phyloP scores from a whole-genome alignment of 2,797 vertebrate genomes.

The Trachops cirrhosus region DNA sequence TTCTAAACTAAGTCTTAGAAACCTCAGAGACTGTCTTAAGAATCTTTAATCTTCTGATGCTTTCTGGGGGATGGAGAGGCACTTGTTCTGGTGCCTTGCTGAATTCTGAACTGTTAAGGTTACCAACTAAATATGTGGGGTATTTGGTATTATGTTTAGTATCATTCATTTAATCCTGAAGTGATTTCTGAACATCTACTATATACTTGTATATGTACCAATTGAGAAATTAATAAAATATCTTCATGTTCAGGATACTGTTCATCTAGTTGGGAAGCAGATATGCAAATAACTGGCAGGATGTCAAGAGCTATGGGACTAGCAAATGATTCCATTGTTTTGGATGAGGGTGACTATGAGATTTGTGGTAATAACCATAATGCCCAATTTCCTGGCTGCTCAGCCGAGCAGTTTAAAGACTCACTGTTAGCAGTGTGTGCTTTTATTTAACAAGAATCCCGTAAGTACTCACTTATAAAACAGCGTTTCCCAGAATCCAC shows the following conservation, averaged over 20 bases:
- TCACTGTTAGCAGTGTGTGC: slow-evolving; percentile 20
- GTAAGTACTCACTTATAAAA: slow-evolving; percentile 42
- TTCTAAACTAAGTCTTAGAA: not conserved
- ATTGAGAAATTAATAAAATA: not conserved
- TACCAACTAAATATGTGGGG: not conserved
- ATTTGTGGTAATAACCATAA: not conserved
- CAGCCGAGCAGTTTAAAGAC: not conserved
- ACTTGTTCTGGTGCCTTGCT: not conserved
- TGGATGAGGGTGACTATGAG: not conserved
- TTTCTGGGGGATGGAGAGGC: fast-evolving
- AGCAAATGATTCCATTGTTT: not conserved
- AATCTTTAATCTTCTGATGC: not conserved
- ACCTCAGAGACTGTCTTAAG: not conserved
- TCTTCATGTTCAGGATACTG: not conserved
- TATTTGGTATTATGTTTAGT: not conserved
- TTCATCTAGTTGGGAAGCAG: not conserved
- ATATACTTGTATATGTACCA: not conserved
- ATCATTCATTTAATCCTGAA: not conserved
- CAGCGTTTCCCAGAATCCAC: slow-evolving; percentile 51
- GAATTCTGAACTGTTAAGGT: not conserved
- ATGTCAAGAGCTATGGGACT: not conserved
- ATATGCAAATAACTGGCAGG: not conserved
- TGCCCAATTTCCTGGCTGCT: slow-evolving; percentile 19
- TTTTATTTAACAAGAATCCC: slow-evolving; percentile 41
- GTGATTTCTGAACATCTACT: not conserved